Evolutionary conservation across 2,797 vertebrate species (phyloP), one percentile per base, ranked within the genome.

Genomic region (Tenualosa thibaudeaui): DNA sequence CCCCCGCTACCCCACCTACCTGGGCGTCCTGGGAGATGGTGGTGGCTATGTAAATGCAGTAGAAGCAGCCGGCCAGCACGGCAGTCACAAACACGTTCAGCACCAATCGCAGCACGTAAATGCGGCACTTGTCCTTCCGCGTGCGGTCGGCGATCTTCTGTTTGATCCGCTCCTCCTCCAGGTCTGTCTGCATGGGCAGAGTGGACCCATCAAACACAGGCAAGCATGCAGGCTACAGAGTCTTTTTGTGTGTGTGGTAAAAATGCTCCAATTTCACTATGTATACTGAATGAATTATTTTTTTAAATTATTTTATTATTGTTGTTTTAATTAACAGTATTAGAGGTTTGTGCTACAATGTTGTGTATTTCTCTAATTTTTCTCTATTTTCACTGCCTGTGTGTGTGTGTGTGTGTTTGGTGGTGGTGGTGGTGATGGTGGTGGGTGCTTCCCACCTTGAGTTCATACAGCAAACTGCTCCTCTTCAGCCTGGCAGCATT

Each of bases 111-210:
- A 98, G 84, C 3, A 92, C 71, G 86, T 97, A 99, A 91, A 99
- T 98, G 37, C 93, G 90, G 8, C 96, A 92, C 9, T 91, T 97
- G 87, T 99, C 96, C 85, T 89, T 89, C 0, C 89, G 93, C 1
- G 95, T 97, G 83, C 98, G 96, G 7, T 94, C 93, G 1, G 96
- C 96, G 87, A 96, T 97, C 92, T 97, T 98, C 93, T 93, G 96
- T 86, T 96, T 97, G 89, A 95, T 94, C 87, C 96, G 94, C 91
- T 99, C 98, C 90, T 99, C 98, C 85, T 97, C 96, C 91, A 99
- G 93, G 89, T 99, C 98, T 0, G 93, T 97, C 98, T 99, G 88
- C 2, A 82, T 4, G 65, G 13, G 31, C 22, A 62, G 6, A 3
- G 9, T 3, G 17, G 54, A 22, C 17, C 15, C 51, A 53, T 56